phyloP scores from a whole-genome alignment of 2,797 vertebrate genomes.

The Ciconia nigra region DNA sequence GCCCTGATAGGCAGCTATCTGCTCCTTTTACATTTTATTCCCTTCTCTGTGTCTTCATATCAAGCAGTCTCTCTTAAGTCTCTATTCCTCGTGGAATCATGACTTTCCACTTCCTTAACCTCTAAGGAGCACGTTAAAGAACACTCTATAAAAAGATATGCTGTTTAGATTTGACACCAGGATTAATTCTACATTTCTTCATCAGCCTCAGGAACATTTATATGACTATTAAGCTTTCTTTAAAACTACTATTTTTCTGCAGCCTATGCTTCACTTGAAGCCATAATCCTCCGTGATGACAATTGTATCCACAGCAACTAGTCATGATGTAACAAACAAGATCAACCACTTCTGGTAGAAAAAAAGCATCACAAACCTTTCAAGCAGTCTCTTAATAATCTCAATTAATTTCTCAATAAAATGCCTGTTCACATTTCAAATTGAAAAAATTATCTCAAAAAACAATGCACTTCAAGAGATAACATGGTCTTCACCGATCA shows the following conservation, averaged over 20 bases:
- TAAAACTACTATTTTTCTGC: neutral
- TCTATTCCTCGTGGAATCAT: neutral
- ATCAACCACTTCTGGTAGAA: neutral
- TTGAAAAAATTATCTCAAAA: neutral
- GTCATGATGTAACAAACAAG: neutral
- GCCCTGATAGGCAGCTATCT: neutral
- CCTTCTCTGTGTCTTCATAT: neutral
- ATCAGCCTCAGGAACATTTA: neutral
- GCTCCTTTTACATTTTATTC: neutral
- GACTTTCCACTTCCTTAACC: neutral
- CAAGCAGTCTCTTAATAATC: neutral
- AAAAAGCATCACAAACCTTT: neutral
- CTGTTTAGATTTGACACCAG: neutral
- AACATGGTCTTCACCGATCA: neutral
- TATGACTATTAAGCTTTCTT: neutral
- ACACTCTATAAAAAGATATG: neutral
- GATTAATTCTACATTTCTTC: neutral
- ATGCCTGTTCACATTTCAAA: neutral
- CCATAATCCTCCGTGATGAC: neutral
- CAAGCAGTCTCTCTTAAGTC: neutral
- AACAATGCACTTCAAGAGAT: accelerated
- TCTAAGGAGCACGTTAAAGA: neutral
- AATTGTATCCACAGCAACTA: neutral
- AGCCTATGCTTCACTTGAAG: neutral
- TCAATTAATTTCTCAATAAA: neutral